Evolutionary conservation across 2,113 vertebrate species (phyloP).

Genomic region (Phaetusa simplex): DNA sequence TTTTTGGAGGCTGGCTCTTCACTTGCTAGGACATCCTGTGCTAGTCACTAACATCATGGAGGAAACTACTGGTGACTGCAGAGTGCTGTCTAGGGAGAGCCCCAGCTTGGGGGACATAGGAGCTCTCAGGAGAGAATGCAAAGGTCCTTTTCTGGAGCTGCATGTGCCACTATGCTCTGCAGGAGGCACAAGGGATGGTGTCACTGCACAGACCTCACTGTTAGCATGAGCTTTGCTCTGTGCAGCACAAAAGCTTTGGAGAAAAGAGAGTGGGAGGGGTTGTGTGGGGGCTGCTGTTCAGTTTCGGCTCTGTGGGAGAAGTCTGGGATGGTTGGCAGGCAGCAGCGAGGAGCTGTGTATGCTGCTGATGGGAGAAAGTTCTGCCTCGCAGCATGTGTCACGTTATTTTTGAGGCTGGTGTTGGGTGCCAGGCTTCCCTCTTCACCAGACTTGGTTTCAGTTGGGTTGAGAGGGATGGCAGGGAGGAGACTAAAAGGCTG

Average conservation of each 20-base stretch:
- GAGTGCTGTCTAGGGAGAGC: not conserved
- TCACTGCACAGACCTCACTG: not conserved
- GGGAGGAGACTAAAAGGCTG: not conserved
- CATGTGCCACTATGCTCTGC: not conserved
- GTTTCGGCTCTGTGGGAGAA: not conserved
- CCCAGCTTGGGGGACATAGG: rapidly evolving
- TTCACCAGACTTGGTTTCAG: not conserved
- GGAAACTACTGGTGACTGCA: not conserved
- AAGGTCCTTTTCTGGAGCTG: not conserved
- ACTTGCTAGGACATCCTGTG: not conserved
- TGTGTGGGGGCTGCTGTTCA: not conserved
- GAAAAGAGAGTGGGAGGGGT: not conserved
- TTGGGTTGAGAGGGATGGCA: not conserved
- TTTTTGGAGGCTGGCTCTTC: not conserved
- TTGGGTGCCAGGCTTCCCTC: not conserved
- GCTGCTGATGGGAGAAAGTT: not conserved
- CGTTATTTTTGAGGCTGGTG: not conserved
- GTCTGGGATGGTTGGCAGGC: not conserved
- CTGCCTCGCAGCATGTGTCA: not conserved
- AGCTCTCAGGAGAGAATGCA: not conserved
- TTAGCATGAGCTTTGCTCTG: not conserved
- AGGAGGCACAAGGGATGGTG: not conserved
- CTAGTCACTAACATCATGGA: too few relatives aligned
- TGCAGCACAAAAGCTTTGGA: not conserved
- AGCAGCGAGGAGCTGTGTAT: not conserved